Base-by-base conservation (phyloP, 2,113 vertebrate species). In the Glaucomys volans region DNA sequence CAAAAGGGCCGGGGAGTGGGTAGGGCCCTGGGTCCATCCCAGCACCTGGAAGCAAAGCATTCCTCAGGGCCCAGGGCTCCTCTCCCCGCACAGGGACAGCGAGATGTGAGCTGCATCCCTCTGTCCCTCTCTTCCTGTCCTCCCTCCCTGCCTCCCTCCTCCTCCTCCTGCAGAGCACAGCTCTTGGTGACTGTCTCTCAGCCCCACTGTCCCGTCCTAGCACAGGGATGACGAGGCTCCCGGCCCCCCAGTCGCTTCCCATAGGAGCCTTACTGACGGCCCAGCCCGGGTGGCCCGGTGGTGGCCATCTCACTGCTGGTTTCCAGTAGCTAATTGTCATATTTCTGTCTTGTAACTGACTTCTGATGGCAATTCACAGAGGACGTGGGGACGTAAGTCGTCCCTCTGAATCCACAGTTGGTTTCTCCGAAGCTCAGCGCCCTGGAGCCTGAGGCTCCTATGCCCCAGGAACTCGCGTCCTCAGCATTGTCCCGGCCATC, bases 241-340 rank as follows among this genome's bases (percentile, higher is more conserved):
- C 4, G 28, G 22, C 9, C 47, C 18, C 10, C 50, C 7, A 13
- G 76, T 37, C 76, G 1, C 20, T 24, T 10, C 22, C n/a, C 2
- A 79, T 13, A 52, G 30, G 20, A 1, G 30, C 47, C 30, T 77
- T 35, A 8, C 16, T 50, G 17, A 52, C 8, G 20, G 30, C 47
- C 17, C 20, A 16, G 44, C 47, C 44, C 44, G n/a, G n/a, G 1
- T 47, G 42, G 32, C 42, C 74, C 47, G 4, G 1, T 4, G 35
- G 30, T 44, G 26, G 0, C 44, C 13, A 47, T 4, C 5, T 4
- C 30, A 40, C 4, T 2, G 4, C 20, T 1, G 47, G 17, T 35
- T 20, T 52, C 30, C 44, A 18, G 16, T 17, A 9, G 28, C 2
- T 47, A 20, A 32, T 8, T 22, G 7, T 54, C 54, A 54, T 54